phyloP scores from a whole-genome alignment of 2,113 vertebrate genomes.

The Heloderma charlesbogerti region DNA sequence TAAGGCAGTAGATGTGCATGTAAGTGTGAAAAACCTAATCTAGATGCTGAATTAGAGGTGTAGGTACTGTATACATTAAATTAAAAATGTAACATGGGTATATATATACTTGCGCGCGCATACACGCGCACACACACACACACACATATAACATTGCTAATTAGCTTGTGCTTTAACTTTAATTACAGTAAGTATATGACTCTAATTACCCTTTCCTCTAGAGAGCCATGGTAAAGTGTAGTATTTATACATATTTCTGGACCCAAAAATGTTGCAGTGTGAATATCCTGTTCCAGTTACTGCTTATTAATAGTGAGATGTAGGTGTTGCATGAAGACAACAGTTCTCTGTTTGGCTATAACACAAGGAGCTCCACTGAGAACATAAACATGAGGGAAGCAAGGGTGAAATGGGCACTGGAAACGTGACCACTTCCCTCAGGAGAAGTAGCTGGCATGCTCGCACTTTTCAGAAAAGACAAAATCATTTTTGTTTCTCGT shows the following conservation, averaged over 20 bases:
- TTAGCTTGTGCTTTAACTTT: constrained; percentile 37
- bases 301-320: constrained; percentile 25
- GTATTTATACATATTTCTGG: constrained; percentile 23
- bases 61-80: not conserved
- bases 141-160: constrained; percentile 8
- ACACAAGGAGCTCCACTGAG: constrained; percentile 38
- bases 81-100: not conserved
- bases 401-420: constrained; percentile 57
- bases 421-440: constrained; percentile 50
- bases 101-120: not conserved
- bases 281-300: constrained; percentile 18
- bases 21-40: not conserved
- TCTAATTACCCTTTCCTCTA: constrained; percentile 31
- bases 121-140: too few species aligned
- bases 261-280: constrained; percentile 19
- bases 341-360: constrained; percentile 6
- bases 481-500: constrained; percentile 73
- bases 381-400: constrained; percentile 48
- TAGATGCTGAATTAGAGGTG: fast-evolving
- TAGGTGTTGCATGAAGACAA: constrained; percentile 22
- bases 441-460: constrained; percentile 63
- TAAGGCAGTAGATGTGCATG: not conserved
- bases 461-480: too few species aligned
- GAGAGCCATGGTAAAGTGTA: constrained; percentile 24
- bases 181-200: not conserved